These are phyloP conservation scores for Mesorhabditis spiculigera DNA, from an alignment of 2,888 invertebrate genomes.

Conservation along the genomic window DNA sequence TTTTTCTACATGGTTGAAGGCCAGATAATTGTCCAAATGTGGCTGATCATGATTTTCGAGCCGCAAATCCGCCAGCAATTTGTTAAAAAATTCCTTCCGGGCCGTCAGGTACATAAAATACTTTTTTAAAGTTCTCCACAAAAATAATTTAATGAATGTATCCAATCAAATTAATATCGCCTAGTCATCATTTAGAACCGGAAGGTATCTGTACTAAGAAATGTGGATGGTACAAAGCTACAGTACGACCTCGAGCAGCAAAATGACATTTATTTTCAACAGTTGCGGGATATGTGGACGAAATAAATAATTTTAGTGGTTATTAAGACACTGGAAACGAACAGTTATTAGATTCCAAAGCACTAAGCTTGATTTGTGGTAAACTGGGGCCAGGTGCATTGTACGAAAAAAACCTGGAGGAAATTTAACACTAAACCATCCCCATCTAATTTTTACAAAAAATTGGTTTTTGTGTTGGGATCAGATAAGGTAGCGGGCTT, in stretches of 20 bases:
- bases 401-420: no score
- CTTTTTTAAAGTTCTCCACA: no score
- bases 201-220: background rate
- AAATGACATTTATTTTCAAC: constrained; percentile 5
- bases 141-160: background rate
- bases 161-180: background rate
- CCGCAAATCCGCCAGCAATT: background rate
- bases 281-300: background rate
- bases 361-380: no score
- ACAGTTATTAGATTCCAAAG: no score
- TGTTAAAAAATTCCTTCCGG: background rate
- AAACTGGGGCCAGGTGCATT: no score
- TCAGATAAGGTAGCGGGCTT: no score
- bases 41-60: background rate
- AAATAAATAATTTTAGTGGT: background rate
- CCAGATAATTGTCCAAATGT: background rate
- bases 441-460: no score
- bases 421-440: no score
- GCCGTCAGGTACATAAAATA: background rate
- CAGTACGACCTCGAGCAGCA: background rate
- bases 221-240: background rate
- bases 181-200: background rate
- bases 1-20: no score
- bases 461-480: no score
- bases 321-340: no score